phyloP scores from a whole-genome alignment of 2,113 vertebrate species.

The Saimiri boliviensis region DNA sequence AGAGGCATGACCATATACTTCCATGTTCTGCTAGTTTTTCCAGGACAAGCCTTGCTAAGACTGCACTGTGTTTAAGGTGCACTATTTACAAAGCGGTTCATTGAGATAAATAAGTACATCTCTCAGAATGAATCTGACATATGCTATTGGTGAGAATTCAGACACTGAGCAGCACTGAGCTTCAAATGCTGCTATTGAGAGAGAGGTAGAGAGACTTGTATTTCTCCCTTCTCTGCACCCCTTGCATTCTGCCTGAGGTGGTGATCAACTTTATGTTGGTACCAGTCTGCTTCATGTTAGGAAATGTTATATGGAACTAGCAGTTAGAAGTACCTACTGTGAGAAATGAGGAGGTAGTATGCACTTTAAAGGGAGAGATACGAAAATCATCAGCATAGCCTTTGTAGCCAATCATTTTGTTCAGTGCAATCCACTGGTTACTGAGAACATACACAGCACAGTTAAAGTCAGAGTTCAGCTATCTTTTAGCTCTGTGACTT shows the following conservation, averaged over 20 bases:
- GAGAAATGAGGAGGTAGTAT: slow-evolving; percentile 14
- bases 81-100: background rate
- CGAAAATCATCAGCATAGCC: background rate
- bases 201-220: background rate
- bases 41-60: background rate
- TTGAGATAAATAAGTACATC: background rate
- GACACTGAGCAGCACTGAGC: background rate
- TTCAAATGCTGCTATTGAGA: background rate
- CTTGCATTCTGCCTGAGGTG: background rate
- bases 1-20: background rate
- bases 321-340: background rate
- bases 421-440: background rate
- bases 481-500: background rate
- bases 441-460: background rate
- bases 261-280: background rate
- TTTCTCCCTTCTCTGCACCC: background rate
- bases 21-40: background rate
- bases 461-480: background rate
- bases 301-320: background rate
- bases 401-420: background rate
- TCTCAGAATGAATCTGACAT: background rate
- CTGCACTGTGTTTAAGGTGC: background rate
- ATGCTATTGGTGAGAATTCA: background rate
- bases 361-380: background rate
- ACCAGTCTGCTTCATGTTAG: background rate